Conservation (phyloP, 2,888 invertebrate genomes). For the Portevinia maculata region DNA sequence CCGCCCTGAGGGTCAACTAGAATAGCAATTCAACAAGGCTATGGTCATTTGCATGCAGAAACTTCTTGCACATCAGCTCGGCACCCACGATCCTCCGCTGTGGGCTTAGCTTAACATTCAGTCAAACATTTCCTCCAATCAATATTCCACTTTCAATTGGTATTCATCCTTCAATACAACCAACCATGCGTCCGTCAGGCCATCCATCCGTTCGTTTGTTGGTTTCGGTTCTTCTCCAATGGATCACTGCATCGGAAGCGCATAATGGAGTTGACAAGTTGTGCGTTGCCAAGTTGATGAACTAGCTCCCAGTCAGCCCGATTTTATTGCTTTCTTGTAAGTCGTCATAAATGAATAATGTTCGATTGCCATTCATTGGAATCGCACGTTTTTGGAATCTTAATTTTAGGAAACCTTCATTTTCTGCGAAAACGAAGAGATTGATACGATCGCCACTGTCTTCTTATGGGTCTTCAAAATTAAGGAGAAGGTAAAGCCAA, state of each 20-base stretch:
- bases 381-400: slow-evolving; percentile 68
- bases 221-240: slow-evolving; percentile 52
- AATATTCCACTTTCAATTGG: slow-evolving; percentile 61
- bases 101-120: slow-evolving; percentile 46
- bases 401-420: slow-evolving; percentile 26
- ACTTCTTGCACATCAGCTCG: slow-evolving; percentile 16
- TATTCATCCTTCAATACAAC: slow-evolving; percentile 55
- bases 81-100: slow-evolving; percentile 55
- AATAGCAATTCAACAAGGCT: slow-evolving; percentile 41
- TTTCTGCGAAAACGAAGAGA: slow-evolving; percentile 32
- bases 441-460: slow-evolving; percentile 60
- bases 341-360: slow-evolving; percentile 70
- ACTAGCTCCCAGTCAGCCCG: slow-evolving; percentile 67
- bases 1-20: slow-evolving; percentile 40
- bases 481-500: slow-evolving; percentile 12
- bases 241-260: slow-evolving; percentile 72
- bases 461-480: slow-evolving; percentile 10
- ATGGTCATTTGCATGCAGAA: slow-evolving; percentile 54
- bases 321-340: slow-evolving; percentile 64
- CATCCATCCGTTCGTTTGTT: slow-evolving; percentile 55
- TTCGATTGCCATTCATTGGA: slow-evolving; percentile 70
- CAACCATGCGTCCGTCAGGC: slow-evolving; percentile 38
- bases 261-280: slow-evolving; percentile 71
- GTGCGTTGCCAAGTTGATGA: slow-evolving; percentile 70
- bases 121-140: slow-evolving; percentile 61